A percentile compares a stretch with the other conserved stretches of the same genome.
These are phyloP conservation scores for Chrysodeixis includens DNA, from an alignment of 2,888 invertebrate species.

Conservation along the genomic window DNA sequence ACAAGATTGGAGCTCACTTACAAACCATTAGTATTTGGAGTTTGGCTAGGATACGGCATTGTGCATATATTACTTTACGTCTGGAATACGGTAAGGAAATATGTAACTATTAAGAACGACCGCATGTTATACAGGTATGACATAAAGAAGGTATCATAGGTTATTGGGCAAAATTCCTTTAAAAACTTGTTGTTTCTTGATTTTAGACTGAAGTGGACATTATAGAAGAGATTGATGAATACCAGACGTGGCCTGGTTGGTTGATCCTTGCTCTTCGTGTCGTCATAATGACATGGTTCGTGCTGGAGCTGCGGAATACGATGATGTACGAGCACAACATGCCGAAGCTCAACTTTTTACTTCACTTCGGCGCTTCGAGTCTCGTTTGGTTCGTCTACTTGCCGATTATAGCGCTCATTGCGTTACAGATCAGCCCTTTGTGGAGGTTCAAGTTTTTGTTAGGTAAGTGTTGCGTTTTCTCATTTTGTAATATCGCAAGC, in stretches of 20 bases:
- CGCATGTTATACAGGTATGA: background rate
- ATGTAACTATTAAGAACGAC: background rate
- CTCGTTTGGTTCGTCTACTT: conserved; percentile 99
- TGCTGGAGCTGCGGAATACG: conserved; percentile 91
- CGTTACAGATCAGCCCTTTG: conserved; percentile 97
- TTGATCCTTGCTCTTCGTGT: conserved; percentile 96
- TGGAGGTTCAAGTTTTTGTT: conserved; percentile 98
- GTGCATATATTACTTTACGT: conserved; percentile 97
- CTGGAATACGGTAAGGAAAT: conserved; percentile 96
- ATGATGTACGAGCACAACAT: conserved; percentile 89
- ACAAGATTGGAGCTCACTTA: conserved; percentile 96
- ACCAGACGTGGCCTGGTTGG: conserved; percentile 99
- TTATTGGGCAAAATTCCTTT: background rate
- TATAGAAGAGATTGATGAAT: conserved; percentile 98
- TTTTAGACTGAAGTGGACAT: conserved; percentile 97
- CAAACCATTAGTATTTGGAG: conserved; percentile 94
- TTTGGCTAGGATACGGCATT: conserved; percentile 97
- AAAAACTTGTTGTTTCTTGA: conserved; percentile 13
- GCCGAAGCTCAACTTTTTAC: conserved; percentile 95
- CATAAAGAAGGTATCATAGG: background rate
- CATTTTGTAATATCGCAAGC: conserved; percentile 23
- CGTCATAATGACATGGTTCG: conserved; percentile 96
- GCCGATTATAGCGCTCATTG: conserved; percentile 97
- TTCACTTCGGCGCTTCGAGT: conserved; percentile 99
- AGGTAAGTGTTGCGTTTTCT: conserved; percentile 88